These are phyloP conservation scores for Sceloporus undulatus DNA, from an alignment of 2,113 vertebrate genomes.

Conservation along the genomic window DNA sequence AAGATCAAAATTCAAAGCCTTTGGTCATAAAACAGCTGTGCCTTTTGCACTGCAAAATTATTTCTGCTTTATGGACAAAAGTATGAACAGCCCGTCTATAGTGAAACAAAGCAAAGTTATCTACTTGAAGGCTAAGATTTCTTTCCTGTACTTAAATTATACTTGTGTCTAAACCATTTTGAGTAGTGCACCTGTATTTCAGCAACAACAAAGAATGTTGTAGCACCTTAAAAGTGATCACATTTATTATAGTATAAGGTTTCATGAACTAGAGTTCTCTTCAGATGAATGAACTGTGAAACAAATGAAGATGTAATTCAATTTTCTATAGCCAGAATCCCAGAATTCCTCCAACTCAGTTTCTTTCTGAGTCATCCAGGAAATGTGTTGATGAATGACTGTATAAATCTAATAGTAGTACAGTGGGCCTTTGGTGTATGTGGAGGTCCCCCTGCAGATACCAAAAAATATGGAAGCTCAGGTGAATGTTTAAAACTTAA, in stretches of 20 bases:
- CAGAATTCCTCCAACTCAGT: no score
- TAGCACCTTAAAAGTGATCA: neutral
- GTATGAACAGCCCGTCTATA: neutral
- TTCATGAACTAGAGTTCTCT: neutral
- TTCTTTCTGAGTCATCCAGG: no score
- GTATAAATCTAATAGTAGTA: no score
- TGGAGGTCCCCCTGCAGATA: no score
- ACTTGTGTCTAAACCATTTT: neutral
- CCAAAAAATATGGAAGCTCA: no score
- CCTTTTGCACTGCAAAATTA: neutral
- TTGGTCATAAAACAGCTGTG: neutral
- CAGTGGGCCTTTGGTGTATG: no score
- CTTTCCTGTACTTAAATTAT: neutral
- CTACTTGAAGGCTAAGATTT: neutral
- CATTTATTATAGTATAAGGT: neutral
- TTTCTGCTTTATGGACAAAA: neutral
- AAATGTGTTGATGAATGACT: no score
- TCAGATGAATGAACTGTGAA: neutral
- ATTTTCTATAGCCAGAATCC: no score
- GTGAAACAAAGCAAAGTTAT: neutral
- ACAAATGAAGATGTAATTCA: no score
- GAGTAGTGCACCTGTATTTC: neutral
- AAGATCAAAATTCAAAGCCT: neutral
- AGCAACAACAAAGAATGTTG: neutral
- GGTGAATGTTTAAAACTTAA: no score